Evolutionary conservation across 2,797 vertebrate species (phyloP), one percentile per base, ranked within the genome.

Genomic region (Urocyon cinereoargenteus): DNA sequence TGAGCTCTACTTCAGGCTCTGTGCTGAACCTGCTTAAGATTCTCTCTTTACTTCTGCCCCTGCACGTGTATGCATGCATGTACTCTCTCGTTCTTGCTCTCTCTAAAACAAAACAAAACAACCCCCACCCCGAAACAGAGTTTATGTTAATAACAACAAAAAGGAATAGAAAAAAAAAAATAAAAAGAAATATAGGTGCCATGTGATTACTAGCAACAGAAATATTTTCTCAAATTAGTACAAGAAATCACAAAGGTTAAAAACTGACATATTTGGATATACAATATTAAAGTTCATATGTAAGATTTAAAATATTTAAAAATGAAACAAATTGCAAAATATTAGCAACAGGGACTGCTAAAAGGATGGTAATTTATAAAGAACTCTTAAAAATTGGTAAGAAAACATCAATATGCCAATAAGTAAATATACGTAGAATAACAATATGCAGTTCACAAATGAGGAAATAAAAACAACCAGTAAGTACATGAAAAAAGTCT

Each of bases 271-370:
- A 72, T 18, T 22, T 92, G 6, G 88, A 62, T 72, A 72, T 2
- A 68, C 40, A 75, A 91, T 79, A 86, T 49, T 34, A 83, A 82
- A 81, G 21, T 59, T 11, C 86, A 5, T 53, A 84, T 8, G 16
- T 36, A 62, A 93, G 21, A 68, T 51, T n/a, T 83, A 83, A 91
- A 94, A 87, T 53, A 57, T 81, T 62, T 64, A 36, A 86, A 81
- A 49, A 53, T 19, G 34, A 73, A 81, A 62, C 22, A 45, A 70
- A 78, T 8, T 85, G n/a, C 2, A 88, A 92, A 96, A 62, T 92
- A 88, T 34, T 82, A 84, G 22, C 59, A 87, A 40, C 4, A 18
- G 40, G 21, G 22, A 91, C 83, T 70, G 72, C 22, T 68, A 66
- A 82, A 94, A 61, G 15, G 49, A n/a, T 53, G 11, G 21, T 49